These are phyloP conservation scores for Oegoconia quadripuncta DNA, from an alignment of 2,888 invertebrate species.

Conservation along the genomic window DNA sequence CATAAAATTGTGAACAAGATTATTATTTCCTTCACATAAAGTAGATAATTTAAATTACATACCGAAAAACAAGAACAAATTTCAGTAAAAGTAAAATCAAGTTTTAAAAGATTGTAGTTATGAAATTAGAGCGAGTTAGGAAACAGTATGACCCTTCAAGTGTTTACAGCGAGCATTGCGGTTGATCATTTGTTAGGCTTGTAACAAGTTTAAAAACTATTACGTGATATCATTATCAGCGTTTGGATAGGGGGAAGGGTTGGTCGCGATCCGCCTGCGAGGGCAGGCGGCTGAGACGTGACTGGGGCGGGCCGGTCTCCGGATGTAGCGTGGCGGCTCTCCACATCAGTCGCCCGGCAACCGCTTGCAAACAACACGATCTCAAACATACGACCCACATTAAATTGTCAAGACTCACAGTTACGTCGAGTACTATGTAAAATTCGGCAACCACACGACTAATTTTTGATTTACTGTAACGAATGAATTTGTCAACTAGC, in stretches of 20 bases:
- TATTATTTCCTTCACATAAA: too few relatives aligned
- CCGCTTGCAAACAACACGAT: conserved; percentile 62
- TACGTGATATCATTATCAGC: background rate
- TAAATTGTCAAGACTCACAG: background rate
- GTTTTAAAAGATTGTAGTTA: too few relatives aligned
- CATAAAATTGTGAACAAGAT: too few relatives aligned
- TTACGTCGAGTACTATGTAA: background rate
- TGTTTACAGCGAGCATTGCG: too few relatives aligned
- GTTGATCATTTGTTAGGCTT: background rate
- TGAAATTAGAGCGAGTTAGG: too few relatives aligned
- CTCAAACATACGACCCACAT: background rate
- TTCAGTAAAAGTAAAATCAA: background rate
- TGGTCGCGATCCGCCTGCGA: conserved; percentile 27
- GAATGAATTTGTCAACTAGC: too few relatives aligned
- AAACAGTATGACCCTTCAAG: too few relatives aligned
- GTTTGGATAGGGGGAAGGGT: background rate
- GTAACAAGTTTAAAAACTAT: background rate
- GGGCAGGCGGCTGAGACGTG: conserved; percentile 55
- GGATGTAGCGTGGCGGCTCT: conserved; percentile 56
- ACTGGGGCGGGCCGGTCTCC: conserved; percentile 45
- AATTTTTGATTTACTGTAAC: too few relatives aligned
- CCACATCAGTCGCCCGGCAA: conserved; percentile 59
- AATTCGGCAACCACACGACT: background rate
- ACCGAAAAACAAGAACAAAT: background rate
- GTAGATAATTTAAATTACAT: too few relatives aligned